Conservation (phyloP, 2,797 vertebrate species). For the Xenopus petersii region DNA sequence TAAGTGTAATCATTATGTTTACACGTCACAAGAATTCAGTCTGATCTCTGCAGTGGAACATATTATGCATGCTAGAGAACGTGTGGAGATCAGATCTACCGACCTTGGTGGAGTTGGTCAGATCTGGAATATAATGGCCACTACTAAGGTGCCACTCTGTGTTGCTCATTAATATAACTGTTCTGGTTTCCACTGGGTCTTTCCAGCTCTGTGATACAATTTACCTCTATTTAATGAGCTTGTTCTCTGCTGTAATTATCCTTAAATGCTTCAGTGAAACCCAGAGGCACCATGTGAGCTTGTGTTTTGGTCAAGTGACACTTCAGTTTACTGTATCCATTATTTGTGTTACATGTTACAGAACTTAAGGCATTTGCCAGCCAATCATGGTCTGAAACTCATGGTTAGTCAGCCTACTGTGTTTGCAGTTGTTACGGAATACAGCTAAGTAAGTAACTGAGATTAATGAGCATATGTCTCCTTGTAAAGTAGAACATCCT, state of each 20-base stretch:
- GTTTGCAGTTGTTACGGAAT: too few species aligned
- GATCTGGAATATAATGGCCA: background rate
- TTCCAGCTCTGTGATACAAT: background rate
- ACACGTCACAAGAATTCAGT: background rate
- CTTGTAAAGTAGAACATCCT: too few species aligned
- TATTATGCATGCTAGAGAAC: too few species aligned
- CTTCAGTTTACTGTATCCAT: background rate
- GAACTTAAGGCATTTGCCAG: too few species aligned
- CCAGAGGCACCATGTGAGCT: background rate
- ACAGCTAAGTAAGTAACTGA: too few species aligned
- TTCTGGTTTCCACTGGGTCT: background rate
- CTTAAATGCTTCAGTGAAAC: constrained; percentile 3
- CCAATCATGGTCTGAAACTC: too few species aligned
- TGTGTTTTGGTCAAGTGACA: background rate
- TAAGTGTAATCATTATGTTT: background rate
- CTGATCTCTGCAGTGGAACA: too few species aligned
- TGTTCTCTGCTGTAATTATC: constrained; percentile 29
- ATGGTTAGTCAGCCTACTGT: too few species aligned
- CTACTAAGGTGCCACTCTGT: background rate
- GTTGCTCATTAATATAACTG: background rate
- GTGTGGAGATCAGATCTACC: too few species aligned
- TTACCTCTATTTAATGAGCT: constrained; percentile 21
- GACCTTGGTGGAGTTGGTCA: background rate
- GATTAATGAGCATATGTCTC: too few species aligned
- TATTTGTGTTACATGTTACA: too few species aligned